Evolutionary conservation across 2,113 vertebrate genomes (phyloP), one percentile per base, ranked within the genome.

Genomic region (Pipra filicauda): DNA sequence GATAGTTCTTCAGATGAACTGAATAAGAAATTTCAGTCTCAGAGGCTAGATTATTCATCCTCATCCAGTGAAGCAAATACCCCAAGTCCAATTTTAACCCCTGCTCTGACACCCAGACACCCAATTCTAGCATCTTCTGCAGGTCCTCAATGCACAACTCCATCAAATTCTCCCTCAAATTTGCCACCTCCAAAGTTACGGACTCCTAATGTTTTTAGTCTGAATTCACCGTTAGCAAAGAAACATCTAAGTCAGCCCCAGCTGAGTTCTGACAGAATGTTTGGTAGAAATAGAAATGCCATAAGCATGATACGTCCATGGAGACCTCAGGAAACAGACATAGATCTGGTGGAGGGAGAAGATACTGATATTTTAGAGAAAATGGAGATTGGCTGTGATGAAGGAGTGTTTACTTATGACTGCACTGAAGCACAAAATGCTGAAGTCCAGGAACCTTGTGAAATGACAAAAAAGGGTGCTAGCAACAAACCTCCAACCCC

Each of bases 211-310:
- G 96, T 98, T 33, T 98, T 99, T 35, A 97, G 97, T 51, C 73
- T 98, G 67, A 99, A 97, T 27, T 92, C 97, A 31, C 96, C 98
- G 0, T 83, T 99, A 82, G 97, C 98, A 39, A 99, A 99, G 96
- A 99, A 98, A 85, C 99, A 99, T 89, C 97, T 99, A n/a, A 99
- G 99, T 96, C 99, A 99, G 96, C 99, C 99, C 8, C 98, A 98
- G 13, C 89, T 98, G 95, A 98, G 98, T 95, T 98, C 98, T 2
- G 99, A 99, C 83, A 97, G 97, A 9, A 93, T 98, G 54, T 98
- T 98, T 66, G 98, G 98, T 19, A 98, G 97, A 33, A 99, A 99
- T 3, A 98, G 99, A 67, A 99, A 99, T 39, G 99, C 99, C n/a
- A 99, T 99, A 91, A 99, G 99, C 97, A 99, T 99, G 99, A 98